Percentiles rank a stretch among this genome's conserved stretches.
phyloP scores from a whole-genome alignment of 2,797 vertebrate genomes.

The Clamator glandarius region DNA sequence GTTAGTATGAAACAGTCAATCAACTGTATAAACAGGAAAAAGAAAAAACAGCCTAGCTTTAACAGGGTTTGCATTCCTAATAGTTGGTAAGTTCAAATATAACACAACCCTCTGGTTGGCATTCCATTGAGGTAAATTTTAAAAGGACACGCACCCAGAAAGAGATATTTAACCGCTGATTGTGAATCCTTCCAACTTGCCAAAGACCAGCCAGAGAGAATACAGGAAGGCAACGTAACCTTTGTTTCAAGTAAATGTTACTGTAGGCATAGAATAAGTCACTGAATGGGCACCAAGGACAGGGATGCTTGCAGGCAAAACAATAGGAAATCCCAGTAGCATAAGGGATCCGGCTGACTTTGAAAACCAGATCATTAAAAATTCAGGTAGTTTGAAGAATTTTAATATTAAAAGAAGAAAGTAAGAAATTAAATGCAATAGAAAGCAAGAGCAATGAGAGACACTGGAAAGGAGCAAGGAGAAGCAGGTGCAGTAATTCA shows the following conservation, averaged over 20 bases:
- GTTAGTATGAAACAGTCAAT: background rate
- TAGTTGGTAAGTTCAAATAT: background rate
- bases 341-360: background rate
- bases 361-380: background rate
- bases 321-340: background rate
- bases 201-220: background rate
- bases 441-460: background rate
- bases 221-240: background rate
- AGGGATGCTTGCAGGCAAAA: background rate
- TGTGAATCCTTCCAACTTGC: background rate
- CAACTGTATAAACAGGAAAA: background rate
- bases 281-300: background rate
- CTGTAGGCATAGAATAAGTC: background rate
- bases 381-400: background rate
- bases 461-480: background rate
- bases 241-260: background rate
- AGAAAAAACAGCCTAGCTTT: background rate
- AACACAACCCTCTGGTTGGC: background rate
- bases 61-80: background rate
- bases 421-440: background rate
- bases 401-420: background rate
- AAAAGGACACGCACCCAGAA: background rate
- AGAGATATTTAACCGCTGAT: background rate
- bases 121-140: background rate
- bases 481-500: background rate